Percentiles rank a stretch among this genome's conserved stretches.
Evolutionary conservation across 2,888 invertebrate genomes (phyloP).

Genomic region (Prosopocoilus inquinatus): DNA sequence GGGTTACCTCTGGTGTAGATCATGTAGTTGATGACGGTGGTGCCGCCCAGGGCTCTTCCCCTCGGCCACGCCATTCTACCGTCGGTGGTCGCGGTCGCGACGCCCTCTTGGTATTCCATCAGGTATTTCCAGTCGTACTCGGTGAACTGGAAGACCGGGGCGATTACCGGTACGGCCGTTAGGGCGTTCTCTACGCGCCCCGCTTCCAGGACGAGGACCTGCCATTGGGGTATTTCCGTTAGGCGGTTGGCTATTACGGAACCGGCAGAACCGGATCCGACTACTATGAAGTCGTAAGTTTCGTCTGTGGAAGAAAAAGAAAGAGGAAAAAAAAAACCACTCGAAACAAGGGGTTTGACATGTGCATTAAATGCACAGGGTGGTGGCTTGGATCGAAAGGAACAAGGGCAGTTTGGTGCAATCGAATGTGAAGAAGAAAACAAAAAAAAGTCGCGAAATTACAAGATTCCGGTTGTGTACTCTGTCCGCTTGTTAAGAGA

Average conservation of each 20-base stretch:
- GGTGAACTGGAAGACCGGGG: slow-evolving; percentile 52
- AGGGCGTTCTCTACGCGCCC: slow-evolving; percentile 43
- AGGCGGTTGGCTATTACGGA: slow-evolving; percentile 54
- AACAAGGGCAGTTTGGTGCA: not conserved
- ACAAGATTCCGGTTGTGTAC: too few relatives aligned
- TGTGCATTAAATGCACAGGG: too few relatives aligned
- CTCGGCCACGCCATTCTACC: slow-evolving; percentile 54
- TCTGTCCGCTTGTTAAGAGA: too few relatives aligned
- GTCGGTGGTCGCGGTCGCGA: slow-evolving; percentile 17
- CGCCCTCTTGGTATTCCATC: slow-evolving; percentile 41
- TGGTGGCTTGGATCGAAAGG: too few relatives aligned
- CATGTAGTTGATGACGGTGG: slow-evolving; percentile 64
- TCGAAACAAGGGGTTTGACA: not conserved
- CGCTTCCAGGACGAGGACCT: slow-evolving; percentile 38
- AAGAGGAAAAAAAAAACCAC: not conserved
- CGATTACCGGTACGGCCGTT: slow-evolving; percentile 52
- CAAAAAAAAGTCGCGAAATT: too few relatives aligned
- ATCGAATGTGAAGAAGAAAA: not conserved
- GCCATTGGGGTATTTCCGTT: slow-evolving; percentile 49
- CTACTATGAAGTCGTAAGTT: slow-evolving; percentile 51
- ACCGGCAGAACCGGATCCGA: slow-evolving; percentile 54
- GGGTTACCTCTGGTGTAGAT: slow-evolving; percentile 73
- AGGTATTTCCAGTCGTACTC: slow-evolving; percentile 58
- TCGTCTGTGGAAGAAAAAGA: slow-evolving; percentile 14
- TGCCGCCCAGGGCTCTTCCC: slow-evolving; percentile 61